Conservation (phyloP, 2,888 invertebrate species). For the Neoitamus cyanurus region DNA sequence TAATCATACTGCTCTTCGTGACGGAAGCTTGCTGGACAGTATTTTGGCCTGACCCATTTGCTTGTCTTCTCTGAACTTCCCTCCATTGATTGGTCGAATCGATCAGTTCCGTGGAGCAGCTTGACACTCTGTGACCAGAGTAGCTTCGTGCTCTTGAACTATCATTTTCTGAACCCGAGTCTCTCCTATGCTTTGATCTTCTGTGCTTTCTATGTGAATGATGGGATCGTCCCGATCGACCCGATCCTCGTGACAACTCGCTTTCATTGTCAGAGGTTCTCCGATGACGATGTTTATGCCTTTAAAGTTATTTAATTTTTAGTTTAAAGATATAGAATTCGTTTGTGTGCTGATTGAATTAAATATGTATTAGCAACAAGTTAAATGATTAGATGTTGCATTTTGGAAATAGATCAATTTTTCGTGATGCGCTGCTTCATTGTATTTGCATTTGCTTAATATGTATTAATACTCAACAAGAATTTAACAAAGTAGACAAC, state of each 20-base stretch:
- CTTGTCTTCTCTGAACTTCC: conserved; percentile 83
- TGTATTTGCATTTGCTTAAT: too few species aligned
- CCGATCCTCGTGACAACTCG: conserved; percentile 87
- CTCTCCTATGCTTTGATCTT: conserved; percentile 78
- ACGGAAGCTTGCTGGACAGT: conserved; percentile 78
- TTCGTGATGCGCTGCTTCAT: too few species aligned
- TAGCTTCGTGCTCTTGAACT: conserved; percentile 69
- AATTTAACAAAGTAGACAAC: too few species aligned
- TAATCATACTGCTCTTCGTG: conserved; percentile 70
- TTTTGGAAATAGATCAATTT: too few species aligned
- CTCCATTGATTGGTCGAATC: conserved; percentile 92
- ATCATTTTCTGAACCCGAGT: conserved; percentile 80
- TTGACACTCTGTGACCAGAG: conserved; percentile 65
- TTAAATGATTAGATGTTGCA: too few species aligned
- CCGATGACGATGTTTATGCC: conserved; percentile 83
- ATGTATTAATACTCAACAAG: too few species aligned
- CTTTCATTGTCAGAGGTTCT: conserved; percentile 91
- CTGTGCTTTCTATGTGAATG: conserved; percentile 79
- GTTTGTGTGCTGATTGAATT: too few species aligned
- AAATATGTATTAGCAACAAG: too few species aligned
- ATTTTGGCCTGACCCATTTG: conserved; percentile 69
- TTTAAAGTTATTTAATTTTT: conserved; percentile 56
- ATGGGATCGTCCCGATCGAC: conserved; percentile 81
- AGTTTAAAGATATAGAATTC: neutral
- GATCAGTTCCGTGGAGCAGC: conserved; percentile 75